A percentile compares a stretch with the other conserved stretches of the same genome.
These are phyloP conservation scores for Rhynchomys soricoides DNA, from an alignment of 2,113 vertebrate genomes.

Conservation along the genomic window DNA sequence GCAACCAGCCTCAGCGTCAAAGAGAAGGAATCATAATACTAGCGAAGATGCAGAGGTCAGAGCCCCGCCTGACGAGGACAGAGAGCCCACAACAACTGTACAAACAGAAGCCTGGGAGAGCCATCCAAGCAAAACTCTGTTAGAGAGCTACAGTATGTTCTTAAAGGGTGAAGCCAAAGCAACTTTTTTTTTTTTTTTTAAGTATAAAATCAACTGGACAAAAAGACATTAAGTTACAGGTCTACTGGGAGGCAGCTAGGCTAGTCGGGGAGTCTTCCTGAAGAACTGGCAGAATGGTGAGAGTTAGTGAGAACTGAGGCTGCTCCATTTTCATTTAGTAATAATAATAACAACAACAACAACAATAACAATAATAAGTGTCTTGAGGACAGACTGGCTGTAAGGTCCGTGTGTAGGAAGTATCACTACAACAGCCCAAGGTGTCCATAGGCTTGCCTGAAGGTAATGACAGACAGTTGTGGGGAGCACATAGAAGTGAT, in stretches of 20 bases:
- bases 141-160: neutral
- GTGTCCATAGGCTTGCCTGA: neutral
- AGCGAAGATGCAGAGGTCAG: neutral
- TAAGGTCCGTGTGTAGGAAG: neutral
- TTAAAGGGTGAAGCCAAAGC: neutral
- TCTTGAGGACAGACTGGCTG: neutral
- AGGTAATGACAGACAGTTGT: too few relatives aligned
- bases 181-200: neutral
- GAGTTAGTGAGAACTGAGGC: neutral
- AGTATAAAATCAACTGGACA: neutral
- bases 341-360: neutral
- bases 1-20: neutral
- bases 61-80: neutral
- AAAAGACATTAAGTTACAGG: neutral
- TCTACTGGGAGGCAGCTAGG: neutral
- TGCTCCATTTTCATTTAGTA: neutral
- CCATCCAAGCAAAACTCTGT: neutral
- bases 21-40: neutral
- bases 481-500: accelerated
- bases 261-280: too few relatives aligned
- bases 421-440: neutral
- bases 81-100: neutral
- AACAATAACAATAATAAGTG: neutral
- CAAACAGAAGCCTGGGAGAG: neutral
- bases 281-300: neutral